phyloP scores from a whole-genome alignment of 1,140 invertebrate genomes.

The Belonocnema kinseyi region DNA sequence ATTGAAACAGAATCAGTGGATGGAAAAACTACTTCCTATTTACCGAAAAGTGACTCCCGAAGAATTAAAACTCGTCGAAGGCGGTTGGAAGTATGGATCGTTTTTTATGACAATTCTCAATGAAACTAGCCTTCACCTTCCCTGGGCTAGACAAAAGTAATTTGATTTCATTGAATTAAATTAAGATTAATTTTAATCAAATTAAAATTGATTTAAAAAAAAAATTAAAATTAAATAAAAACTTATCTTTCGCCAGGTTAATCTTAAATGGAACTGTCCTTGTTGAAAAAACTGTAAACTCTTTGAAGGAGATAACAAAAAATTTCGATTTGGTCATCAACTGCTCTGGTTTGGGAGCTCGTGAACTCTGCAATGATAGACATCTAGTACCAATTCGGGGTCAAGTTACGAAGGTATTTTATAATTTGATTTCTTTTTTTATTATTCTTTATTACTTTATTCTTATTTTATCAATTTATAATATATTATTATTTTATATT shows the following conservation, averaged over 20 bases:
- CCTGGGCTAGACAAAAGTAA: slow-evolving; percentile 83
- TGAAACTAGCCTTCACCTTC: slow-evolving; percentile 83
- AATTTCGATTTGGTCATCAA: slow-evolving; percentile 91
- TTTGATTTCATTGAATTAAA: slow-evolving; percentile 29
- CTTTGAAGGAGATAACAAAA: slow-evolving; percentile 78
- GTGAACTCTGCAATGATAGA: slow-evolving; percentile 84
- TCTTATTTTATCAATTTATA: too few relatives aligned
- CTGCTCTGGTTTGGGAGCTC: slow-evolving; percentile 90
- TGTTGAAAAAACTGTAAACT: slow-evolving; percentile 76
- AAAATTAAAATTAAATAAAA: slow-evolving; percentile 16
- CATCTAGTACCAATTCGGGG: slow-evolving; percentile 90
- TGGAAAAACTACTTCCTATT: slow-evolving; percentile 85
- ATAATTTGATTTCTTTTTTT: not conserved
- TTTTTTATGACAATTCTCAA: slow-evolving; percentile 87
- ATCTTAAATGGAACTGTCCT: slow-evolving; percentile 77
- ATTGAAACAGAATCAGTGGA: slow-evolving; percentile 80
- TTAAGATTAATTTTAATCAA: too few relatives aligned
- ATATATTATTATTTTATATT: too few relatives aligned
- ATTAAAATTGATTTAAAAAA: too few relatives aligned
- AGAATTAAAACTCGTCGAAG: slow-evolving; percentile 83
- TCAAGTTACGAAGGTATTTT: slow-evolving; percentile 87
- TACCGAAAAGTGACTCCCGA: slow-evolving; percentile 83
- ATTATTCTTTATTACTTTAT: too few relatives aligned
- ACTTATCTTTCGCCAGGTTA: slow-evolving; percentile 73
- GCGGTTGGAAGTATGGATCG: slow-evolving; percentile 87